Conservation (phyloP, 2,888 invertebrate genomes). For the Lycia hirtaria region DNA sequence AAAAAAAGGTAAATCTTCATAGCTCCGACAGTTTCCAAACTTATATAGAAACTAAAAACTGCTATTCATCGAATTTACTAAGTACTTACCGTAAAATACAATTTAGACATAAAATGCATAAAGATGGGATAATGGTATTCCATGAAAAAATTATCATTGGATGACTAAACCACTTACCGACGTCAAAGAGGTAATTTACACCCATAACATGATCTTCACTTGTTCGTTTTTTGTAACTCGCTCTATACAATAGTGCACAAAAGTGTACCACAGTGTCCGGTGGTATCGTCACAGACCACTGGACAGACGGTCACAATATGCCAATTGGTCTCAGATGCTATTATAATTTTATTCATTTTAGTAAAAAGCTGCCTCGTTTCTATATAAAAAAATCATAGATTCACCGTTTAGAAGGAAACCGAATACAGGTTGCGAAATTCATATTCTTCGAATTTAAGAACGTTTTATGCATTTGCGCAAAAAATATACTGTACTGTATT, state of each 20-base stretch:
- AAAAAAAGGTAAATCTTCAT: no score
- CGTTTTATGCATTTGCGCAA: no score
- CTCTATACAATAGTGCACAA: constrained; percentile 21
- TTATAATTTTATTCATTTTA: constrained; percentile 27
- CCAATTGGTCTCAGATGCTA: constrained; percentile 46
- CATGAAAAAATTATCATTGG: constrained; percentile 3
- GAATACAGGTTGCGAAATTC: constrained; percentile 13
- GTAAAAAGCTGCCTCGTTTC: constrained; percentile 11
- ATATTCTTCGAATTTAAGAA: no score
- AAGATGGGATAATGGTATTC: not conserved
- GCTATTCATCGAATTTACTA: no score
- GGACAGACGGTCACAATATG: constrained; percentile 60
- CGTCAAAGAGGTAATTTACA: constrained; percentile 23
- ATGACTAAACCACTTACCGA: constrained; percentile 16
- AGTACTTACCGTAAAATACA: not conserved
- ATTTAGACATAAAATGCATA: not conserved
- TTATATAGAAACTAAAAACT: not conserved
- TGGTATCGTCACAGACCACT: constrained; percentile 64
- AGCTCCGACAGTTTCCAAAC: not conserved
- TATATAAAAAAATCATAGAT: constrained; percentile 5
- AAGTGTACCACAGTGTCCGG: constrained; percentile 69
- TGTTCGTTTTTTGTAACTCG: constrained; percentile 24
- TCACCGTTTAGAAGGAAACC: constrained; percentile 1
- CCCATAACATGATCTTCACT: constrained; percentile 32
- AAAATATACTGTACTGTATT: no score